Evolutionary conservation across 2,113 vertebrate genomes (phyloP).

Genomic region (Saccopteryx bilineata): DNA sequence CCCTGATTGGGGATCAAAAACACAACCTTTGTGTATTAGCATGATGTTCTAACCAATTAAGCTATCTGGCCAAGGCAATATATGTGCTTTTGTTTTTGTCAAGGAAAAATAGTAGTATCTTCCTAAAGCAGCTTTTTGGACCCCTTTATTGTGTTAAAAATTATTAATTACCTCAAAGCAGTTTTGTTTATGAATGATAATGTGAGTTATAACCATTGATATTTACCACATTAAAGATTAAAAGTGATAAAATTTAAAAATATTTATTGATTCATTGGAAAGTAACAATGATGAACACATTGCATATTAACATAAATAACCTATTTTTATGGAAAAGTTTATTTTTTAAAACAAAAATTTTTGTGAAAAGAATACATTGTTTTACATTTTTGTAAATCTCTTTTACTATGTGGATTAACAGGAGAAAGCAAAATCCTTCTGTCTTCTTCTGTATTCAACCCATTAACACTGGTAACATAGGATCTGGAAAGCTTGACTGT

Average conservation of each 20-base stretch:
- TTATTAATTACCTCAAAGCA: neutral
- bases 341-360: neutral
- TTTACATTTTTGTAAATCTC: neutral
- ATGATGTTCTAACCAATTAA: no score
- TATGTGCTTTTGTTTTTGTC: conserved; percentile 20
- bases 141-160: conserved; percentile 3
- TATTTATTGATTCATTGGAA: conserved; percentile 45
- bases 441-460: conserved; percentile 13
- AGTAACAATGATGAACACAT: neutral
- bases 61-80: neutral
- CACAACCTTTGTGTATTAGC: no score
- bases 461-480: neutral
- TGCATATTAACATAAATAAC: neutral
- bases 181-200: conserved; percentile 12
- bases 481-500: conserved; percentile 35
- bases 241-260: neutral
- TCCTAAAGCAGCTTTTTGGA: neutral
- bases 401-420: neutral
- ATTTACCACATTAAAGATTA: conserved; percentile 26
- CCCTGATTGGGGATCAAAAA: no score
- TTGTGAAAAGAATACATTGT: neutral
- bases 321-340: conserved; percentile 11
- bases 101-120: conserved; percentile 29
- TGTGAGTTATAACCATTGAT: neutral
- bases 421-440: neutral